Evolutionary conservation across 2,888 invertebrate species (phyloP).

Genomic region (Tryphoninae sp.): DNA sequence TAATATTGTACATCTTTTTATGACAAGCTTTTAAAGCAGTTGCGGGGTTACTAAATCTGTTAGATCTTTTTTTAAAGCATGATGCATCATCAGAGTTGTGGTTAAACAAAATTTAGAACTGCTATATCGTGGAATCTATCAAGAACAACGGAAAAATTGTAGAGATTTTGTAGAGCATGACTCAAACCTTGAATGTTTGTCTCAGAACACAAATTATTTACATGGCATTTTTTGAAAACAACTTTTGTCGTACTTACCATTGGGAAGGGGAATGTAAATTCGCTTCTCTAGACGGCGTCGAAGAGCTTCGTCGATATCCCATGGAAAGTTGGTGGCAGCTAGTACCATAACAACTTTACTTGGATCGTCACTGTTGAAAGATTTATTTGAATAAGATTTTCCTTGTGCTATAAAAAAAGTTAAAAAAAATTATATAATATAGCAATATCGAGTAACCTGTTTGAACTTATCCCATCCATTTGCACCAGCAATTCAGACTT

Average conservation of each 20-base stretch:
- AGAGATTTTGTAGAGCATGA: too few relatives aligned
- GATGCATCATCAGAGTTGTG: background rate
- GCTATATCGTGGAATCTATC: too few relatives aligned
- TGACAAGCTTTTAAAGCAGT: background rate
- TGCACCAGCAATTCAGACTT: constrained; percentile 99
- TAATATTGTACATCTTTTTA: constrained; percentile 59
- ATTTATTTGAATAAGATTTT: constrained; percentile 19
- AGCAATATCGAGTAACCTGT: constrained; percentile 79
- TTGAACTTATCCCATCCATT: constrained; percentile 97
- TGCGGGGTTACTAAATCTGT: background rate
- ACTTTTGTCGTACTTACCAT: constrained; percentile 84
- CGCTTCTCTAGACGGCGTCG: constrained; percentile 97
- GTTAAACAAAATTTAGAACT: too few relatives aligned
- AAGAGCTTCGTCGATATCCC: constrained; percentile 99
- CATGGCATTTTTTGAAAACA: background rate
- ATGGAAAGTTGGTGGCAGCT: constrained; percentile 99
- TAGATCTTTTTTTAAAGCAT: background rate
- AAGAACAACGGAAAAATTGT: too few relatives aligned
- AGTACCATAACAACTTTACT: constrained; percentile 97
- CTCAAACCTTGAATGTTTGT: too few relatives aligned
- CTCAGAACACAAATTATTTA: too few relatives aligned
- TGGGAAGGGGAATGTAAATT: constrained; percentile 98
- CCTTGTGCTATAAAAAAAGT: background rate
- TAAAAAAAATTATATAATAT: background rate
- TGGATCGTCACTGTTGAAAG: constrained; percentile 81